Percentiles rank a stretch among this genome's conserved stretches.
These are phyloP conservation scores for Phycodurus eques DNA, from an alignment of 2,113 vertebrate species.

Conservation along the genomic window DNA sequence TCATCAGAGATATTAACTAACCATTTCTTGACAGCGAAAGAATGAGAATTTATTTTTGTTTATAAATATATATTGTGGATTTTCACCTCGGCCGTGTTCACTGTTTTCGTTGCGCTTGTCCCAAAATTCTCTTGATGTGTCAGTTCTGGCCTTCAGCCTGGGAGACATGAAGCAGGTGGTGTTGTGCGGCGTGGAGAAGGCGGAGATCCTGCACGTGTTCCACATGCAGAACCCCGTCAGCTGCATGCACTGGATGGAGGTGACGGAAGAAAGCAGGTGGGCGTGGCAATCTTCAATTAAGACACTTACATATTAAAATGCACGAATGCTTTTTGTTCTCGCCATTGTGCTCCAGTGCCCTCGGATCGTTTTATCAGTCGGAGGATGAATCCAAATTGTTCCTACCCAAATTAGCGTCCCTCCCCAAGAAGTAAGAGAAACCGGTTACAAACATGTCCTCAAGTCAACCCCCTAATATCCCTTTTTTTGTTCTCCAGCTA, in stretches of 20 bases:
- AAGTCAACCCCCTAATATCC: constrained; percentile 1
- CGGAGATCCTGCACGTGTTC: constrained; percentile 92
- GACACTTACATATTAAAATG: not conserved
- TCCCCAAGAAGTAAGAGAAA: constrained; percentile 88
- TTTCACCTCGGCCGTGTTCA: too few relatives aligned
- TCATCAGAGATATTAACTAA: too few relatives aligned
- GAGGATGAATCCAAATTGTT: constrained; percentile 93
- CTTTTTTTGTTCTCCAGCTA: constrained; percentile 74
- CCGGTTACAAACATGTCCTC: not conserved
- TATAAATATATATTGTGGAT: too few relatives aligned
- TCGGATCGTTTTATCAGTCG: constrained; percentile 86
- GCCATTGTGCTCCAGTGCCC: constrained; percentile 69
- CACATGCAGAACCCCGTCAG: constrained; percentile 80
- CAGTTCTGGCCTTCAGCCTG: constrained; percentile 93
- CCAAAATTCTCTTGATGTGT: constrained; percentile 4
- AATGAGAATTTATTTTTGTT: not conserved
- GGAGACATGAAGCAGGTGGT: constrained; percentile 89
- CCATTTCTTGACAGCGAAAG: not conserved
- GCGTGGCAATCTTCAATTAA: not conserved
- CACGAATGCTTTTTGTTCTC: not conserved
- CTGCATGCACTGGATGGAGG: constrained; percentile 99
- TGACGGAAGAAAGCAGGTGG: constrained; percentile 89
- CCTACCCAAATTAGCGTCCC: constrained; percentile 87
- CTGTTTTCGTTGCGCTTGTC: not conserved
- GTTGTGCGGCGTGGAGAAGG: constrained; percentile 94